Evolutionary conservation across 2,113 vertebrate species (phyloP).

Genomic region (Laterallus jamaicensis): DNA sequence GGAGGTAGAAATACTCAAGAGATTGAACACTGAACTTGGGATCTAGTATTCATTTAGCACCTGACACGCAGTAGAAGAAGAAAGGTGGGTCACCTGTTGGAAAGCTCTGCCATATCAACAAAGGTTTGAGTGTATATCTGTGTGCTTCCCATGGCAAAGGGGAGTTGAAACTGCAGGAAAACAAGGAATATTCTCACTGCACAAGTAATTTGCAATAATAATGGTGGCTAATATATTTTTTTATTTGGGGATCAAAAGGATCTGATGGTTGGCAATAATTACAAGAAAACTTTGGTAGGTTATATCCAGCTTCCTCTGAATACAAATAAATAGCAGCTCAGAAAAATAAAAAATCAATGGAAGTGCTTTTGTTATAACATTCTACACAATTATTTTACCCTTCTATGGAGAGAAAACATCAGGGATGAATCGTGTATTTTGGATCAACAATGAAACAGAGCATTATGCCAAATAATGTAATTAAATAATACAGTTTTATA

Average conservation of each 20-base stretch:
- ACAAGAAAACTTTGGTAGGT: neutral
- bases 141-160: neutral
- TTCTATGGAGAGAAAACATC: neutral
- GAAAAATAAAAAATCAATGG: neutral
- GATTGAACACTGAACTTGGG: neutral
- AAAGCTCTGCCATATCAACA: neutral
- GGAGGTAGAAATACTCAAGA: neutral
- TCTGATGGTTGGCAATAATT: neutral
- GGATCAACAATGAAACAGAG: neutral
- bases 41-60: neutral
- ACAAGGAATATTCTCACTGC: neutral
- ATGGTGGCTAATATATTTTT: neutral
- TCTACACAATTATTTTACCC: neutral
- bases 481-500: neutral
- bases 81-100: neutral
- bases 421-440: neutral
- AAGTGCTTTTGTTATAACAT: neutral
- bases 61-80: rapidly evolving
- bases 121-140: neutral
- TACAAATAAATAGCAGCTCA: neutral
- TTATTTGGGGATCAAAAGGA: neutral
- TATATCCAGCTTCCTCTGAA: neutral
- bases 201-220: neutral
- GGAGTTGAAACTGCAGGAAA: neutral
- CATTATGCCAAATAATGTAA: neutral